Conservation (phyloP, 1,140 invertebrate genomes). For the Myzus persicae region DNA sequence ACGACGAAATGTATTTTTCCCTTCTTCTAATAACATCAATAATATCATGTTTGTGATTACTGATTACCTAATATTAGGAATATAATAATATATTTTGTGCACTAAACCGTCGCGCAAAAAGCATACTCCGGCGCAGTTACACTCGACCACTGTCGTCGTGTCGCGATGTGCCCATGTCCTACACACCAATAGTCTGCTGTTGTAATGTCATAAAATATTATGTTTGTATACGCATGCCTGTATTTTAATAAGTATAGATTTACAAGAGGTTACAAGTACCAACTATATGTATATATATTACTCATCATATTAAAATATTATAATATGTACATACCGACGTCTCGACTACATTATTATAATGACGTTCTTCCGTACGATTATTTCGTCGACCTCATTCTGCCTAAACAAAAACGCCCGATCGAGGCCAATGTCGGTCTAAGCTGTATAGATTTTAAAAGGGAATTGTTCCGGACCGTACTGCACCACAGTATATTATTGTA, state of each 20-base stretch:
- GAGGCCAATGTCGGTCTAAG: neutral
- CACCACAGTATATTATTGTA: neutral
- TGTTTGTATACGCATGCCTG: too few relatives aligned
- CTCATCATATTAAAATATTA: neutral
- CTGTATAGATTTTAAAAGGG: neutral
- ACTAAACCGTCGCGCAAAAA: too few relatives aligned
- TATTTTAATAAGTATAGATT: neutral
- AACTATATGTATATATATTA: neutral
- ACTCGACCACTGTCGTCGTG: too few relatives aligned
- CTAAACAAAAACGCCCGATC: neutral
- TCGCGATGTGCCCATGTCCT: too few relatives aligned
- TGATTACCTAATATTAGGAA: too few relatives aligned
- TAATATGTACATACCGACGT: neutral
- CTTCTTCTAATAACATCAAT: neutral
- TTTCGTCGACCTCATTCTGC: neutral
- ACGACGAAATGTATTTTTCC: neutral
- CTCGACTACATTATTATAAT: slow-evolving; percentile 8
- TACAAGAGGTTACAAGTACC: too few relatives aligned
- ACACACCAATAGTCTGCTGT: too few relatives aligned
- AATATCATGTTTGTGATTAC: too few relatives aligned
- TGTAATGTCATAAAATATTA: too few relatives aligned
- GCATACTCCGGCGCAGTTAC: too few relatives aligned
- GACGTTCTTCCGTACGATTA: slow-evolving; percentile 4
- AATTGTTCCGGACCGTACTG: neutral
- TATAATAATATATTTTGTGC: neutral